phyloP scores from a whole-genome alignment of 92 coral and sea anemone species.

The Porites rus region DNA sequence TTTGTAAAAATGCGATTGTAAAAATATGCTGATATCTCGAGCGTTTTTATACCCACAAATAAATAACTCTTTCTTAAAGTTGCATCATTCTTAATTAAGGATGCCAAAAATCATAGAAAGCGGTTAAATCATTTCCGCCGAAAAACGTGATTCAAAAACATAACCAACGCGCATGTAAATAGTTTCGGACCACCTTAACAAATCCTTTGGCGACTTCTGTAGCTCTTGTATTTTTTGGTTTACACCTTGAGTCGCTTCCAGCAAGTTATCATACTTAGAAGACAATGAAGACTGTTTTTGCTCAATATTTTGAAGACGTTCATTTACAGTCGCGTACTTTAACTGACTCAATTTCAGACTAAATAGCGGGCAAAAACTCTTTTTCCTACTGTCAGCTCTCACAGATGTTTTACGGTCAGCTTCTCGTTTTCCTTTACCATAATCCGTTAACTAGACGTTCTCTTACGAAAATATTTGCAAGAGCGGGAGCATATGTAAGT shows the following conservation, averaged over 20 bases:
- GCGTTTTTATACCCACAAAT: too few species aligned
- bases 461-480: conserved; percentile 25
- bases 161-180: too few species aligned
- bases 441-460: conserved; percentile 23
- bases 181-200: neutral
- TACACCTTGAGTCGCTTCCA: conserved; percentile 36
- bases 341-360: neutral
- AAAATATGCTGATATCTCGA: too few species aligned
- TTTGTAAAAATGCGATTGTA: too few species aligned
- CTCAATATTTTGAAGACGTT: conserved; percentile 36
- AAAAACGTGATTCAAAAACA: too few species aligned
- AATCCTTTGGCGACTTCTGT: conserved; percentile 14
- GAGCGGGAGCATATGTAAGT: neutral
- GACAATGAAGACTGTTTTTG: conserved; percentile 27
- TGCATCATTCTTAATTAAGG: too few species aligned
- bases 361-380: conserved; percentile 11
- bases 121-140: too few species aligned
- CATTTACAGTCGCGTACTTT: conserved; percentile 21
- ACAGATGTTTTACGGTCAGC: conserved; percentile 5
- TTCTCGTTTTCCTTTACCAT: neutral
- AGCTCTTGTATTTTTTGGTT: conserved; percentile 13
- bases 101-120: too few species aligned
- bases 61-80: too few species aligned
- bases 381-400: conserved; percentile 21
- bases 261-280: conserved; percentile 27